Conservation (phyloP, 2,113 vertebrate genomes). For the Chauna torquata region DNA sequence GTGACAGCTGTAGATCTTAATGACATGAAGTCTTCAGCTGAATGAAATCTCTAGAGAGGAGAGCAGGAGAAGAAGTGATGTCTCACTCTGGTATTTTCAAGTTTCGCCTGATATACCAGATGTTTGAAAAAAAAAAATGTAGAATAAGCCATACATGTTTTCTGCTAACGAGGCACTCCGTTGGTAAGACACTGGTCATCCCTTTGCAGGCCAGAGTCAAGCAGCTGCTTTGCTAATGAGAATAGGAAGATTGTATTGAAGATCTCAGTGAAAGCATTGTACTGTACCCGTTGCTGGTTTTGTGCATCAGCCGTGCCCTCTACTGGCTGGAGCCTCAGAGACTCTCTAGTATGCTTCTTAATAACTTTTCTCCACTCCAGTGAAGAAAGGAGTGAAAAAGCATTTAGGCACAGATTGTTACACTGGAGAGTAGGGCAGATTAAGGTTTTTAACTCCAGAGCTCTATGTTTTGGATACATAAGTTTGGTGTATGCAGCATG, state of each 20-base stretch:
- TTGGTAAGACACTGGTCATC: not conserved
- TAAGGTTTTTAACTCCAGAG: not conserved
- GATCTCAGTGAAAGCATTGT: not conserved
- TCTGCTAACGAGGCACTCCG: not conserved
- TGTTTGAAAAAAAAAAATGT: not conserved
- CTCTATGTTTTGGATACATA: not conserved
- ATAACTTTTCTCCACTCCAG: not conserved
- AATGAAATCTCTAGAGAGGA: not conserved
- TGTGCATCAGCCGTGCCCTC: not conserved
- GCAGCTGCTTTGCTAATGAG: not conserved
- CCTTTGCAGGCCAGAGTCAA: not conserved
- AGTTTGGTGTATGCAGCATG: not conserved
- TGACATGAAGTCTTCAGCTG: not conserved
- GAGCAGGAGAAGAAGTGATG: not conserved
- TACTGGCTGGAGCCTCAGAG: not conserved
- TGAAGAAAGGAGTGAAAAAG: not conserved
- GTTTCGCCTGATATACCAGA: not conserved
- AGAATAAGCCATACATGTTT: not conserved
- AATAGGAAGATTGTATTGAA: not conserved
- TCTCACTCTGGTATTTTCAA: not conserved
- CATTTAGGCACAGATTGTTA: not conserved
- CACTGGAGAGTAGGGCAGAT: not conserved
- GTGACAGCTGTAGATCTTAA: not conserved
- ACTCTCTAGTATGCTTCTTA: not conserved
- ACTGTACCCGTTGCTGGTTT: accelerated